phyloP scores from a whole-genome alignment of 2,113 vertebrate genomes.

The Oriolus oriolus region DNA sequence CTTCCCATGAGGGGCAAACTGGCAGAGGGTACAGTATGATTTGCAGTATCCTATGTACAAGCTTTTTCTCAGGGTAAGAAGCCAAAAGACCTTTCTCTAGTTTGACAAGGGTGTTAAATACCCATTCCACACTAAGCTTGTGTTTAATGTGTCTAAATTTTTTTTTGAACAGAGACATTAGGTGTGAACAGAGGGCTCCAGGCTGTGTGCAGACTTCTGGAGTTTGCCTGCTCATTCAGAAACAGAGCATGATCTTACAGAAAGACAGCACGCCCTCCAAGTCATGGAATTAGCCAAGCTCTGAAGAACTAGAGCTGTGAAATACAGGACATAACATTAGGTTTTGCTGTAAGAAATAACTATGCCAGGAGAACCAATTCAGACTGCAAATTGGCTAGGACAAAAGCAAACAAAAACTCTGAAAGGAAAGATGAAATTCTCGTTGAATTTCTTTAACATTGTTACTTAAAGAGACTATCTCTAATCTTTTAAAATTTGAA shows the following conservation, averaged over 20 bases:
- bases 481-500: neutral
- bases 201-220: neutral
- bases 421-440: neutral
- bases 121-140: neutral
- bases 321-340: neutral
- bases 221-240: neutral
- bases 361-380: neutral
- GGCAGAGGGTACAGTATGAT: neutral
- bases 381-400: neutral
- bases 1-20: neutral
- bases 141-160: neutral
- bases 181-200: neutral
- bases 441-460: neutral
- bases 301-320: neutral
- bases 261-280: neutral
- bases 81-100: neutral
- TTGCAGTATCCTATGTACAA: neutral
- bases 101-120: neutral
- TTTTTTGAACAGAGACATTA: neutral
- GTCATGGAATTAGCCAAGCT: neutral
- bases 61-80: neutral
- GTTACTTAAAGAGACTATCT: neutral
- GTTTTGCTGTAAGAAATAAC: neutral
- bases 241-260: neutral
- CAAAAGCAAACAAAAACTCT: neutral